phyloP scores from a whole-genome alignment of 2,888 invertebrate genomes.

The Sericinus montela region DNA sequence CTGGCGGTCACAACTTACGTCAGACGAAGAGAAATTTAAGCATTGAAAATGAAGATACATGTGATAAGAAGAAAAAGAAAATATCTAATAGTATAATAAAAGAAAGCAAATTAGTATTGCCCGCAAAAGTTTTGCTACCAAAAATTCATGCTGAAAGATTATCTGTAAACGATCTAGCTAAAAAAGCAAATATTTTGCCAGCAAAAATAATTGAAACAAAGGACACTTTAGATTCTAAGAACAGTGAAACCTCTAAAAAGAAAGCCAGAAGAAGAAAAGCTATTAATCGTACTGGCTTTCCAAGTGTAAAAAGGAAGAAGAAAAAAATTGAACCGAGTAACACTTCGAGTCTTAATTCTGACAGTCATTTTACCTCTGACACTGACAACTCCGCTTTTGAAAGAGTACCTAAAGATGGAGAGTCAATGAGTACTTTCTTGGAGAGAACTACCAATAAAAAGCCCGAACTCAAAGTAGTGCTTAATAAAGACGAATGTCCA shows the following conservation, averaged over 20 bases:
- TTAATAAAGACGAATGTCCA: conserved; percentile 72
- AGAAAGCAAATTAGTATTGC: conserved; percentile 69
- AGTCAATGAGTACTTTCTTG: conserved; percentile 82
- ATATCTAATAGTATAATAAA: conserved; percentile 57
- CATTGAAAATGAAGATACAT: conserved; percentile 55
- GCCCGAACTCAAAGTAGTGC: conserved; percentile 66
- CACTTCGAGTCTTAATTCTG: conserved; percentile 43
- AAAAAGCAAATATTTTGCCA: conserved; percentile 34
- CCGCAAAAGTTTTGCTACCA: conserved; percentile 56
- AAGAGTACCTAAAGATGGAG: conserved; percentile 84
- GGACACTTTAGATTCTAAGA: conserved; percentile 46
- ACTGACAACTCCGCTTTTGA: conserved; percentile 79
- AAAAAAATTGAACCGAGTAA: conserved; percentile 75
- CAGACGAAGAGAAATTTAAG: conserved; percentile 65
- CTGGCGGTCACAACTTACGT: conserved; percentile 65
- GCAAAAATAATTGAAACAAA: conserved; percentile 47
- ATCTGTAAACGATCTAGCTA: conserved; percentile 43
- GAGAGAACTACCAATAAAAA: conserved; percentile 77
- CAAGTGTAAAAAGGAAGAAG: conserved; percentile 90
- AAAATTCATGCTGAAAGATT: conserved; percentile 65
- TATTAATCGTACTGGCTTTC: conserved; percentile 93
- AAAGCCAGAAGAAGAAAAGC: conserved; percentile 85
- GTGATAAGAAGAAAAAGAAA: conserved; percentile 69
- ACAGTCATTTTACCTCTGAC: conserved; percentile 59
- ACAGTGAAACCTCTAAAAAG: conserved; percentile 50